Evolutionary conservation across 2,113 vertebrate species (phyloP).

Genomic region (Rhinichthys klamathensis): DNA sequence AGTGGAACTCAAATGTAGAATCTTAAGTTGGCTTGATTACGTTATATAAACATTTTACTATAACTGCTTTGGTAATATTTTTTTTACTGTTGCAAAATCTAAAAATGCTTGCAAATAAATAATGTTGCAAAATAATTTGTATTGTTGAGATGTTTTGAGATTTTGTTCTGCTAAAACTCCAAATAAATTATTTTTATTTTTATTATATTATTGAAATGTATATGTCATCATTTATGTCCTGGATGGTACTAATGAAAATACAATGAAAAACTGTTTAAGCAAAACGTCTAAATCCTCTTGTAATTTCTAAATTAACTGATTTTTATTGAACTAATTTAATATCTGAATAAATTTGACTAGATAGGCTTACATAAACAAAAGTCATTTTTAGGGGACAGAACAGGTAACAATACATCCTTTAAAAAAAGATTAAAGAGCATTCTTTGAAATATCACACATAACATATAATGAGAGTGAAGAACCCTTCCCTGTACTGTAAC

Average conservation of each 20-base stretch:
- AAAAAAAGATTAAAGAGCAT: background rate
- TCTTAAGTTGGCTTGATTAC: background rate
- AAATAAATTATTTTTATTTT: background rate
- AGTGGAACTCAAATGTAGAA: background rate
- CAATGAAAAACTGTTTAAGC: background rate
- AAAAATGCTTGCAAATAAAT: background rate
- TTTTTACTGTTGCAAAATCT: background rate
- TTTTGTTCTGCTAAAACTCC: background rate
- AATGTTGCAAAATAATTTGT: background rate
- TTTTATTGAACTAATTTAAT: background rate
- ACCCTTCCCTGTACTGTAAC: constrained; percentile 17
- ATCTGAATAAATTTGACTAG: background rate
- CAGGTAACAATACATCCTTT: background rate
- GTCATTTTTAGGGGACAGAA: background rate
- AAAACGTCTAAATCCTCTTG: background rate
- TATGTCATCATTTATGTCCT: background rate
- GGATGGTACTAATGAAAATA: background rate
- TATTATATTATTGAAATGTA: no score
- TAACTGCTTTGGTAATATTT: background rate
- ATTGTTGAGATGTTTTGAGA: background rate
- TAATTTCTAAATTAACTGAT: background rate
- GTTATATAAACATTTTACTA: background rate
- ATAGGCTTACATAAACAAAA: background rate
- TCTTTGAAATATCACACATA: background rate
- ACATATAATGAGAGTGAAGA: background rate